Percentiles rank a stretch among this genome's conserved stretches.
Conservation (phyloP, 2,113 vertebrate species). For the Pollimyrus isidori region DNA sequence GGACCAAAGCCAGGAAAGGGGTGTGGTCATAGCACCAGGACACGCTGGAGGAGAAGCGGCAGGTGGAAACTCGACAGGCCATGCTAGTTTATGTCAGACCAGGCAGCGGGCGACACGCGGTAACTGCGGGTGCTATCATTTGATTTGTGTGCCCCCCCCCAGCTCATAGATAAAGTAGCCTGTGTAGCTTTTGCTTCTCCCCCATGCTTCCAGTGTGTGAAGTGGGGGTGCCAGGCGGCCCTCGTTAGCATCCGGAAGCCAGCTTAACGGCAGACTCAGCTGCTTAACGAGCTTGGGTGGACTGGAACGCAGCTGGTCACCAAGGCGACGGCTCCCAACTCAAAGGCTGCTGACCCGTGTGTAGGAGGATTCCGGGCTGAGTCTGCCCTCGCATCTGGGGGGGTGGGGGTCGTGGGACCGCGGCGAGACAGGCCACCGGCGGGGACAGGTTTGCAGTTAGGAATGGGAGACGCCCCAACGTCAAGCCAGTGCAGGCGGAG, state of each 20-base stretch:
- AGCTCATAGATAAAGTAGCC: not conserved
- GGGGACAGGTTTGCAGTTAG: conserved; percentile 23
- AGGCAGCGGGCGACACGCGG: not conserved
- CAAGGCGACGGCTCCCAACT: conserved; percentile 38
- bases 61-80: not conserved
- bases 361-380: not conserved
- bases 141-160: not conserved
- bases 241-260: conserved; percentile 12
- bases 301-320: conserved; percentile 28
- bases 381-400: not conserved
- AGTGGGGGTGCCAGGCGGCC: not conserved
- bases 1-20: not conserved
- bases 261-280: not conserved
- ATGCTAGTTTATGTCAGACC: not conserved
- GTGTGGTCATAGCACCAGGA: not conserved
- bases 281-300: conserved; percentile 13
- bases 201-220: not conserved
- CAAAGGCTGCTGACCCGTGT: conserved; percentile 54
- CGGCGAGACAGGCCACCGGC: conserved; percentile 16
- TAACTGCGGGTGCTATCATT: not conserved
- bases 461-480: not conserved
- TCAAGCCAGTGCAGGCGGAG: conserved; percentile 56
- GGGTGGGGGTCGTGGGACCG: not conserved
- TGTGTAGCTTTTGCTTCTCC: not conserved
- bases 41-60: not conserved